These are phyloP conservation scores for Luscinia megarhynchos DNA, from an alignment of 2,797 vertebrate species.

Conservation along the genomic window DNA sequence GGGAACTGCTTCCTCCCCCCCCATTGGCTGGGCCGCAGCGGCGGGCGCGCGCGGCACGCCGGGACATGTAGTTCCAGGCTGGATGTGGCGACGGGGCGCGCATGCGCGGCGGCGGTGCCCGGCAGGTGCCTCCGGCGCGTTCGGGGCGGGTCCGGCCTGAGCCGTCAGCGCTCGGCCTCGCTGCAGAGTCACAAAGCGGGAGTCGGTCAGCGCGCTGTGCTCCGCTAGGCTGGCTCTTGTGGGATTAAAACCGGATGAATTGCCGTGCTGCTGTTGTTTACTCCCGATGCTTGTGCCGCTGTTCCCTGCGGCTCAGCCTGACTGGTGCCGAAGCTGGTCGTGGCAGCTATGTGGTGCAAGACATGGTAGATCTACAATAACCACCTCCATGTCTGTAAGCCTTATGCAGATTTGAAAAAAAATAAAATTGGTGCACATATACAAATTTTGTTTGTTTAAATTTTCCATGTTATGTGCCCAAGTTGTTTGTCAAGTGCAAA, in stretches of 20 bases:
- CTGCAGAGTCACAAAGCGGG: rapidly evolving
- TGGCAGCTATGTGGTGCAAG: too few relatives aligned
- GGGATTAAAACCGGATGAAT: not conserved
- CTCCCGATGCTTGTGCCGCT: rapidly evolving
- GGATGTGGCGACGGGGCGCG: rapidly evolving
- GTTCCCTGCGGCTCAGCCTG: too few relatives aligned
- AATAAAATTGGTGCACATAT: rapidly evolving
- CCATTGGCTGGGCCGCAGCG: not conserved
- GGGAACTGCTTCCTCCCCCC: not conserved
- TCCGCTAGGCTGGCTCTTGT: too few relatives aligned
- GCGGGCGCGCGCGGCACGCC: not conserved
- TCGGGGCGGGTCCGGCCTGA: rapidly evolving
- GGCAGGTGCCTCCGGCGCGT: not conserved
- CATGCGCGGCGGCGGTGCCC: rapidly evolving
- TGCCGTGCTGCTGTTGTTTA: not conserved
- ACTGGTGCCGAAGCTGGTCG: not conserved
- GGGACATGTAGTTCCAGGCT: slow-evolving; percentile 18
- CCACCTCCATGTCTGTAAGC: rapidly evolving
- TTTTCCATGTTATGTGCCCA: rapidly evolving
- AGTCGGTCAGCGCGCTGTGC: rapidly evolving
- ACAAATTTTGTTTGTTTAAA: not conserved
- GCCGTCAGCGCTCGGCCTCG: rapidly evolving
- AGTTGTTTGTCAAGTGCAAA: not conserved
- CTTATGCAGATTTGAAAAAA: not conserved
- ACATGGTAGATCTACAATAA: not conserved